Percentiles rank a stretch among this genome's conserved stretches.
Evolutionary conservation across 2,113 vertebrate species (phyloP).

Genomic region (Odobenus rosmarus): DNA sequence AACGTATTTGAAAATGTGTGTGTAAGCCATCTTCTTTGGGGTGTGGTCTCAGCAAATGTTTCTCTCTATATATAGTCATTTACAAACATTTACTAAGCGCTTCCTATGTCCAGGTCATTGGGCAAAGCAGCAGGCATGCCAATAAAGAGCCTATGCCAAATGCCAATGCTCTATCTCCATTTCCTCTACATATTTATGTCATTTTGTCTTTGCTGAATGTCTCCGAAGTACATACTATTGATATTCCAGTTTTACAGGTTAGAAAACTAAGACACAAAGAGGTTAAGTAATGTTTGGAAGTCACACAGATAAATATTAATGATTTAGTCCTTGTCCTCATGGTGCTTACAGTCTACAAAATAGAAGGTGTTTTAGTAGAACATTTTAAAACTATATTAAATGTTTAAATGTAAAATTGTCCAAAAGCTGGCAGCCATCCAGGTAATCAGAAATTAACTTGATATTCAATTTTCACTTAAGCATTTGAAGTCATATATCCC

Average conservation of each 20-base stretch:
- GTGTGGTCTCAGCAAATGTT: not conserved
- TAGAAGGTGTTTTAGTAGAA: not conserved
- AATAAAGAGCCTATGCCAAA: not conserved
- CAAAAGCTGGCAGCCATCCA: constrained; percentile 16
- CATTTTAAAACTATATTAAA: constrained; percentile 23
- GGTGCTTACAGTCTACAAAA: not conserved
- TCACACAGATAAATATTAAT: constrained; percentile 17
- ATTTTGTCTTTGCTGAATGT: not conserved
- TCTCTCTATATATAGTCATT: not conserved
- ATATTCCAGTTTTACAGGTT: not conserved
- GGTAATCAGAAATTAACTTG: constrained; percentile 47
- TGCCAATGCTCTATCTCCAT: not conserved
- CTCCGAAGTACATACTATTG: not conserved
- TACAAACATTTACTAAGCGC: not conserved
- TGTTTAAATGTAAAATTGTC: not conserved
- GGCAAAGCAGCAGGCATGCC: not conserved
- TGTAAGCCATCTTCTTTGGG: not conserved
- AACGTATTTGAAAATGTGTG: not conserved
- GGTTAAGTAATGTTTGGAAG: not conserved
- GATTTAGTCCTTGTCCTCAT: not conserved
- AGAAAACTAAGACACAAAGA: constrained; percentile 25
- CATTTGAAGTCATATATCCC: not conserved
- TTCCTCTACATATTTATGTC: not conserved
- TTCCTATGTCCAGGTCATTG: not conserved
- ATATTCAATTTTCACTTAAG: constrained; percentile 49